Conservation (phyloP, 2,113 vertebrate genomes). For the Centropus unirufus region DNA sequence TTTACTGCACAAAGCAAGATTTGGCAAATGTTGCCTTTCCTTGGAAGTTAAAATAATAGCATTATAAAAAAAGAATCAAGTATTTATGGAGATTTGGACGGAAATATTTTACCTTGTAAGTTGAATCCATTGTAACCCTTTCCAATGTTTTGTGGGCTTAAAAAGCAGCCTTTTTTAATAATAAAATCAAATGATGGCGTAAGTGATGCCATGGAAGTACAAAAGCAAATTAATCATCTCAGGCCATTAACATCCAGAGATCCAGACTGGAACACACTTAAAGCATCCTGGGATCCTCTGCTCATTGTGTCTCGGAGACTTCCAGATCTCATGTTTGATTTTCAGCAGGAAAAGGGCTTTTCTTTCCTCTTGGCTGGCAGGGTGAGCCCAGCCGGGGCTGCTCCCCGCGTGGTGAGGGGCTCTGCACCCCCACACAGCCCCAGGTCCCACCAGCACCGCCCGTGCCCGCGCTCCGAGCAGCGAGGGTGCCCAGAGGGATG, state of each 20-base stretch:
- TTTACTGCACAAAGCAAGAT: not conserved
- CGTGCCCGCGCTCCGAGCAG: not conserved
- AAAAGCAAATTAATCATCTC: slow-evolving; percentile 18
- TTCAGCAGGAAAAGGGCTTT: not conserved
- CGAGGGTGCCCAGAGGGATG: not conserved
- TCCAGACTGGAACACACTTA: not conserved
- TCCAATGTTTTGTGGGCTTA: slow-evolving; percentile 1
- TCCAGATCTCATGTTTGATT: not conserved
- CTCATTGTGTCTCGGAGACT: not conserved
- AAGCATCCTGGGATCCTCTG: not conserved
- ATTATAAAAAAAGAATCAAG: not conserved
- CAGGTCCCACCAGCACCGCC: accelerated
- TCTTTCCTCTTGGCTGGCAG: not conserved
- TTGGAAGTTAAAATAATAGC: slow-evolving; percentile 42
- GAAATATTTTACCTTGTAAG: slow-evolving; percentile 46
- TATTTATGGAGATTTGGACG: slow-evolving; percentile 36
- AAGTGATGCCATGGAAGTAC: not conserved
- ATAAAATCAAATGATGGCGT: not conserved
- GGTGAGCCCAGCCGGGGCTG: not conserved
- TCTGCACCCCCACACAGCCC: not conserved
- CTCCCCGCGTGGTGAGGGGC: not conserved
- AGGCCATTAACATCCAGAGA: not conserved
- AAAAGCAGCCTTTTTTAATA: slow-evolving; percentile 19
- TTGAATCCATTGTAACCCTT: slow-evolving; percentile 20
- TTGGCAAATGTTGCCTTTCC: slow-evolving; percentile 21